phyloP scores from a whole-genome alignment of 2,113 vertebrate genomes.

The Poecile atricapillus region DNA sequence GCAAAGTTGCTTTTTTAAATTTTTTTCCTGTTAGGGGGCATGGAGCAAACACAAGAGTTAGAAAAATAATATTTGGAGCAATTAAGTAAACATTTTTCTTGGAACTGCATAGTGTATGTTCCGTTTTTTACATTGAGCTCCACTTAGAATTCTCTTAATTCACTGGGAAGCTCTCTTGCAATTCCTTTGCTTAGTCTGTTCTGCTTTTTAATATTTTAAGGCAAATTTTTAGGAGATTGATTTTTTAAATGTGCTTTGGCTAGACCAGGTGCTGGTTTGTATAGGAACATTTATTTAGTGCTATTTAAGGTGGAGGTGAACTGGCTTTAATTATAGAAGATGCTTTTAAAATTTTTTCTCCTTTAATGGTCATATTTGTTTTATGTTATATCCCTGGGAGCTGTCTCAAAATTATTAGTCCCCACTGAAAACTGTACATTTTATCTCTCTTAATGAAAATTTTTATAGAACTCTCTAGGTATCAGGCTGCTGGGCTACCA shows the following conservation, averaged over 20 bases:
- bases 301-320: not conserved
- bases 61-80: not conserved
- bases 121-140: not conserved
- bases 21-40: fast-evolving
- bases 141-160: not conserved
- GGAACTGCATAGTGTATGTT: fast-evolving
- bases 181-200: not conserved
- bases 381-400: not conserved
- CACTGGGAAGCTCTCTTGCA: not conserved
- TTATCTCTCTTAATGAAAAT: not conserved
- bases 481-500: not conserved
- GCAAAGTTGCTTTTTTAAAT: not conserved
- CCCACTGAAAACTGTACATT: not conserved
- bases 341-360: not conserved
- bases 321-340: not conserved
- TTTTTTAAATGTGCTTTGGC: not conserved
- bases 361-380: not conserved
- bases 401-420: not conserved
- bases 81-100: not conserved
- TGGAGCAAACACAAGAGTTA: not conserved
- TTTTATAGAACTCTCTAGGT: not conserved
- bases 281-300: not conserved
- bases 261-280: not conserved
- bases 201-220: not conserved
- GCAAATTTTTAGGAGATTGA: not conserved